These are phyloP conservation scores for Macquaria australasica DNA, from an alignment of 2,113 vertebrate species.

Conservation along the genomic window DNA sequence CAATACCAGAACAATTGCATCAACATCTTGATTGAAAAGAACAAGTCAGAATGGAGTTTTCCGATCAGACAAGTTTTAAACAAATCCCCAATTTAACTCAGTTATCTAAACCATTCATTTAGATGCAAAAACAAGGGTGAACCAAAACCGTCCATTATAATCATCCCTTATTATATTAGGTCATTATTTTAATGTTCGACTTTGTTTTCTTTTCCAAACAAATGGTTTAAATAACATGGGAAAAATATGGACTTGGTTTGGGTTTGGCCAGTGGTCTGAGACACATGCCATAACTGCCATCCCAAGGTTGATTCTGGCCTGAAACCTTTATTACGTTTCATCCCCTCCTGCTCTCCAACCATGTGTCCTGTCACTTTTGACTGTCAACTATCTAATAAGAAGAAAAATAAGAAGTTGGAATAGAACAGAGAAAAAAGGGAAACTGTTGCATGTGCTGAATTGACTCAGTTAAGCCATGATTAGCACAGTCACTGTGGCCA, in stretches of 20 bases:
- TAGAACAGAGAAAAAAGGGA: background rate
- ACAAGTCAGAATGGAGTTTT: constrained; percentile 2
- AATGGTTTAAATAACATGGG: background rate
- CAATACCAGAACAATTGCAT: background rate
- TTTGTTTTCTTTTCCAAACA: constrained; percentile 8
- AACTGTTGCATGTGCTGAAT: constrained; percentile 5
- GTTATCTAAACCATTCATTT: background rate
- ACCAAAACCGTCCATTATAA: background rate
- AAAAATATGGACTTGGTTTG: constrained; percentile 19
- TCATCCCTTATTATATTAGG: background rate
- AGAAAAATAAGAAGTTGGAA: background rate
- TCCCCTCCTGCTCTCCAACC: background rate
- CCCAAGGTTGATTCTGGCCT: background rate
- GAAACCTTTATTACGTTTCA: background rate
- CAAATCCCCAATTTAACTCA: background rate
- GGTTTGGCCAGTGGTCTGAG: background rate
- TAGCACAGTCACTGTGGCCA: background rate
- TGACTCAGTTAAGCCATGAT: constrained; percentile 1
- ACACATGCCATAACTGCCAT: background rate
- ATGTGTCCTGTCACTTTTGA: background rate
- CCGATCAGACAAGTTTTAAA: background rate
- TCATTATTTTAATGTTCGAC: background rate
- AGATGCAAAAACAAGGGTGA: background rate
- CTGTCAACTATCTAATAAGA: background rate
- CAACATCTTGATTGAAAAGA: background rate